Evolutionary conservation across 2,888 invertebrate species (phyloP), one percentile per base, ranked within the genome.

Genomic region (Acanthosepion esculentum): DNA sequence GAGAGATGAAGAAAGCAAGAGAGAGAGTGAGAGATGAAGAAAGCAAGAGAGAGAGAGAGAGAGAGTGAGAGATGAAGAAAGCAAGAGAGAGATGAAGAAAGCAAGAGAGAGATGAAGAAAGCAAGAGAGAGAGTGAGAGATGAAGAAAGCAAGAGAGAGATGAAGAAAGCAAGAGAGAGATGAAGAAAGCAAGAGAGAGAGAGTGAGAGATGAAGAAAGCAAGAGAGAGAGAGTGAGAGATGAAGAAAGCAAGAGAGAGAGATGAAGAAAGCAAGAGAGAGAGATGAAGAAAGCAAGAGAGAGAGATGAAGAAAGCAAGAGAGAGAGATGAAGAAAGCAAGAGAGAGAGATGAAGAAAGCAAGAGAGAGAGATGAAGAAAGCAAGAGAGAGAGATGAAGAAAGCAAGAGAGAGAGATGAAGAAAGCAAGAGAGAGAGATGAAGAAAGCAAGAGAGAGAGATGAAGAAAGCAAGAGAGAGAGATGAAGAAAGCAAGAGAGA

Each of bases 231-330:
- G 29, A 41, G 91, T 8, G 18, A 41, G 41, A 41, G 41, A 20
- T 1, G 0, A 41, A n/a, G n/a, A n/a, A 12, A n/a, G 41, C 0
- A n/a, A n/a, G n/a, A 41, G n/a, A 41, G 0, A n/a, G 12, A 33
- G n/a, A 91, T 3, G 10, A n/a, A 1, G 91, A 91, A 15, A 29
- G n/a, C 4, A 41, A 1, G 91, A 91, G n/a, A n/a, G 91, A n/a
- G n/a, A n/a, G n/a, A n/a, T n/a, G n/a, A n/a, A n/a, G n/a, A n/a
- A n/a, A n/a, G n/a, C n/a, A n/a, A n/a, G n/a, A n/a, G n/a, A n/a
- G n/a, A 91, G 41, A 41, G 12, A 41, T 0, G 7, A 91, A 41
- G 41, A 41, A 12, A n/a, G n/a, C 0, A 12, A n/a, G 6, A 41
- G 91, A 91, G n/a, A 41, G 41, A 41, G 41, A n/a, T 0, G 91